Conservation (phyloP, 2,113 vertebrate species). For the Scortum barcoo region DNA sequence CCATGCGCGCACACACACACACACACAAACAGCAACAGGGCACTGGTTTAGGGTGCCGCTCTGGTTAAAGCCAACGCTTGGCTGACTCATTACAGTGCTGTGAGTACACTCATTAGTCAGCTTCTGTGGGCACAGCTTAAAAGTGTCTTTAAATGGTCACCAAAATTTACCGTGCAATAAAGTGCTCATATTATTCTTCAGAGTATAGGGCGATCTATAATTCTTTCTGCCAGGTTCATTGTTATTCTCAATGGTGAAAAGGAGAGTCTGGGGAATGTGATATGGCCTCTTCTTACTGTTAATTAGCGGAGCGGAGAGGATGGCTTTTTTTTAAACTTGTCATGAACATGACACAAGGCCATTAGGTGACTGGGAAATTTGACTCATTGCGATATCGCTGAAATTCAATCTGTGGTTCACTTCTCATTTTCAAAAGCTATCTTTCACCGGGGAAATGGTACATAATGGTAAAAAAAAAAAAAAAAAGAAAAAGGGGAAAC, state of each 20-base stretch:
- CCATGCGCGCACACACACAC: slow-evolving; percentile 4
- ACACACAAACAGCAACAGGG: slow-evolving; percentile 20
- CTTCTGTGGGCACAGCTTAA: slow-evolving; percentile 56
- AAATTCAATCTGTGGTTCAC: slow-evolving; percentile 25
- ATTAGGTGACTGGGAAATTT: slow-evolving; percentile 60
- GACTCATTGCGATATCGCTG: slow-evolving; percentile 31
- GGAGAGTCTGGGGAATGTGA: slow-evolving; percentile 64
- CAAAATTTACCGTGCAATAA: slow-evolving; percentile 63
- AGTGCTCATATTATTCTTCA: slow-evolving; percentile 66
- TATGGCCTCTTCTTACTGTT: slow-evolving; percentile 62
- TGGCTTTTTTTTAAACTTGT: slow-evolving; percentile 61
- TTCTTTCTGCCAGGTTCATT: slow-evolving; percentile 74
- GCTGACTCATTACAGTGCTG: slow-evolving; percentile 56
- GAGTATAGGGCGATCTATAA: slow-evolving; percentile 71
- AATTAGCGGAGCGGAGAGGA: slow-evolving; percentile 65
- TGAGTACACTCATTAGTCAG: slow-evolving; percentile 65
- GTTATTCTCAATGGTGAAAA: slow-evolving; percentile 75
- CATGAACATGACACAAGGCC: slow-evolving; percentile 65
- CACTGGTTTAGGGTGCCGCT: slow-evolving; percentile 35
- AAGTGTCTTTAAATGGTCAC: slow-evolving; percentile 59
- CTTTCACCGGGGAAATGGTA: slow-evolving; percentile 3
- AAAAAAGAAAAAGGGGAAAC: neutral
- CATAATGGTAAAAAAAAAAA: neutral
- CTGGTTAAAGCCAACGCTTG: slow-evolving; percentile 41
- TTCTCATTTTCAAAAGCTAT: slow-evolving; percentile 23